phyloP scores from a whole-genome alignment of 2,888 invertebrate genomes.

The Smittia sp. region DNA sequence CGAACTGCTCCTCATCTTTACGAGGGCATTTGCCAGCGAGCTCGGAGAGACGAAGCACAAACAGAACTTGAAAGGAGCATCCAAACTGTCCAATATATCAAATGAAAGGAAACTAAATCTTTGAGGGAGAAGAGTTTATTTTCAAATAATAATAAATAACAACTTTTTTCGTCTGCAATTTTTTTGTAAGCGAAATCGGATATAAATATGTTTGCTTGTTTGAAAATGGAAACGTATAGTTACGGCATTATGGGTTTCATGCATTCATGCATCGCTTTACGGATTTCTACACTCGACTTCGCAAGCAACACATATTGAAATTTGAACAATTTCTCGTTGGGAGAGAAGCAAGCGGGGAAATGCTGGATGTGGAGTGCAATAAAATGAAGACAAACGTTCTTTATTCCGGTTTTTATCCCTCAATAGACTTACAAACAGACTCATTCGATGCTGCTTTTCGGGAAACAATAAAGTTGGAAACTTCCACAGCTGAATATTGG shows the following conservation, averaged over 20 bases:
- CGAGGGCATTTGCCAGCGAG: neutral
- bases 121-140: slow-evolving; percentile 17
- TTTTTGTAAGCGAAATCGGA: neutral
- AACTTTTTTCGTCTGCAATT: slow-evolving; percentile 7
- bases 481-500: no score
- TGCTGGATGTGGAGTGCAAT: neutral
- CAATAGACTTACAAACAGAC: no score
- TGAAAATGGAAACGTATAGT: neutral
- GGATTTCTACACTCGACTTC: no score
- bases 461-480: neutral
- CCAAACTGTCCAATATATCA: neutral
- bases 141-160: slow-evolving; percentile 37
- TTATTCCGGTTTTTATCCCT: neutral
- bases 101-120: slow-evolving; percentile 30
- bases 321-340: neutral
- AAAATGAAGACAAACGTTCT: slow-evolving; percentile 10
- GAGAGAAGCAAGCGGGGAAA: neutral
- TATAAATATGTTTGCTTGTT: slow-evolving; percentile 29
- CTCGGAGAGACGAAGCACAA: neutral
- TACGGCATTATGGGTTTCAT: neutral
- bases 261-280: neutral
- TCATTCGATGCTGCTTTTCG: neutral
- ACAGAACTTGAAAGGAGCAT: neutral
- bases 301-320: slow-evolving; percentile 4
- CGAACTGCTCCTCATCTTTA: neutral